Evolutionary conservation across 2,888 invertebrate genomes (phyloP).

Genomic region (Pogonocherus hispidulus): DNA sequence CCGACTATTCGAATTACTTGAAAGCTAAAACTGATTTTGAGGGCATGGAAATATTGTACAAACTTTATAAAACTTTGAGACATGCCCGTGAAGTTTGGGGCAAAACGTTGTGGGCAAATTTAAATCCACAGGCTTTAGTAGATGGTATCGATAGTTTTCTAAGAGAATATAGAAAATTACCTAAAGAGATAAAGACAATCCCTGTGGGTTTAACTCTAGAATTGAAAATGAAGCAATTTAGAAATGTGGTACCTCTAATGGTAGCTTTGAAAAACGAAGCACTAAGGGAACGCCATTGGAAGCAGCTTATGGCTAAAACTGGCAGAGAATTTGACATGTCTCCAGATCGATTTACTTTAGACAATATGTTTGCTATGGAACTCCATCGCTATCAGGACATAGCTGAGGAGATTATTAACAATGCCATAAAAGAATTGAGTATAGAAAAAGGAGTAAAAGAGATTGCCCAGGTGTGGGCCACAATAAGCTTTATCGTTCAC

Average conservation of each 20-base stretch:
- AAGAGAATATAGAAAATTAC: constrained; percentile 82
- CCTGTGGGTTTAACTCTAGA: constrained; percentile 80
- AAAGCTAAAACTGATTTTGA: constrained; percentile 75
- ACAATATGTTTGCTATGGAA: constrained; percentile 95
- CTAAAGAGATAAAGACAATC: constrained; percentile 74
- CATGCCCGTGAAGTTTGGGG: constrained; percentile 85
- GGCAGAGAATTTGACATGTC: constrained; percentile 89
- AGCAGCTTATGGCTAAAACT: constrained; percentile 88
- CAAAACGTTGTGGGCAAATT: constrained; percentile 88
- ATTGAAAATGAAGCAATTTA: constrained; percentile 90
- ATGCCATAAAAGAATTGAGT: constrained; percentile 91
- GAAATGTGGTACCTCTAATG: constrained; percentile 89
- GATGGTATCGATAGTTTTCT: constrained; percentile 91
- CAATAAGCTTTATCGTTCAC: constrained; percentile 75
- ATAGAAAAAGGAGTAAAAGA: constrained; percentile 91
- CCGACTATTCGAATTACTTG: constrained; percentile 84
- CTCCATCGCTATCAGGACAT: constrained; percentile 85
- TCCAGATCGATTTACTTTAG: constrained; percentile 86
- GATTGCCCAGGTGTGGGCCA: constrained; percentile 82
- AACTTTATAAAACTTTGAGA: constrained; percentile 84
- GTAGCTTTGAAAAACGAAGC: constrained; percentile 93
- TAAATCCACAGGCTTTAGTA: constrained; percentile 85
- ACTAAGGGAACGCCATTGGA: constrained; percentile 91
- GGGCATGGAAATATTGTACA: constrained; percentile 80
- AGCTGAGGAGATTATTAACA: constrained; percentile 88